Percentiles rank a stretch among this genome's conserved stretches.
These are phyloP conservation scores for Drosophila malerkotliana DNA, from an alignment of 1,140 invertebrate genomes.

Conservation along the genomic window DNA sequence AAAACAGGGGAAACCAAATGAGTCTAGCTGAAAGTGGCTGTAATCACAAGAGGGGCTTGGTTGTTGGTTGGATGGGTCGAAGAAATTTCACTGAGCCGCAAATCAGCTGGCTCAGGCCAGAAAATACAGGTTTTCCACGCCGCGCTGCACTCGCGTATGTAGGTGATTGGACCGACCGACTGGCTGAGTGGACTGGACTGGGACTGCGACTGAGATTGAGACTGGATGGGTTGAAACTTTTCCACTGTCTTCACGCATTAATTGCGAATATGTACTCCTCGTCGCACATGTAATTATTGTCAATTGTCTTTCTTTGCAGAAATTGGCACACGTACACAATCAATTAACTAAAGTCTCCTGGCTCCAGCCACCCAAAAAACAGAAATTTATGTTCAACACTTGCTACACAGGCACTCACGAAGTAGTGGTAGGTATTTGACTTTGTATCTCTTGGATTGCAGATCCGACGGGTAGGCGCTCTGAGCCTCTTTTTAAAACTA, in stretches of 20 bases:
- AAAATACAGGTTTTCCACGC: conserved; percentile 72
- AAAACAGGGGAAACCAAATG: conserved; percentile 27
- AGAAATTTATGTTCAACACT: conserved; percentile 14
- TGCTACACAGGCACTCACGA: conserved; percentile 47
- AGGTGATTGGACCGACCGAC: conserved; percentile 35
- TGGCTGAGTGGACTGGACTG: conserved; percentile 1
- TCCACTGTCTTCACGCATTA: conserved; percentile 69
- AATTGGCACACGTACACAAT: conserved; percentile 66
- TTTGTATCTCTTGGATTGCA: conserved; percentile 1
- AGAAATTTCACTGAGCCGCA: conserved; percentile 58
- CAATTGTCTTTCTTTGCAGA: conserved; percentile 51
- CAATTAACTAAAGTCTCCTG: conserved; percentile 38
- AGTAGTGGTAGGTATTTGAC: conserved; percentile 5
- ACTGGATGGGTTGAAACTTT: conserved; percentile 56
- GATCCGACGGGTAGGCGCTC: conserved; percentile 48
- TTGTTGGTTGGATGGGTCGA: conserved; percentile 32
- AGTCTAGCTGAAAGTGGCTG: conserved; percentile 55
- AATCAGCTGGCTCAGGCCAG: conserved; percentile 54
- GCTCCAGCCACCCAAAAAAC: conserved; percentile 23
- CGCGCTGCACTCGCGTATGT: conserved; percentile 52
- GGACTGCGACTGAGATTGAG: too few species aligned
- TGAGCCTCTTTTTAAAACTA: conserved; percentile 58
- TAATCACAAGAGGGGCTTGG: conserved; percentile 12
- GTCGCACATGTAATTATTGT: conserved; percentile 45
- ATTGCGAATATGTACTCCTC: conserved; percentile 43